Base-by-base conservation (phyloP, 2,113 vertebrate genomes). In the Psittacula cyanocephala region DNA sequence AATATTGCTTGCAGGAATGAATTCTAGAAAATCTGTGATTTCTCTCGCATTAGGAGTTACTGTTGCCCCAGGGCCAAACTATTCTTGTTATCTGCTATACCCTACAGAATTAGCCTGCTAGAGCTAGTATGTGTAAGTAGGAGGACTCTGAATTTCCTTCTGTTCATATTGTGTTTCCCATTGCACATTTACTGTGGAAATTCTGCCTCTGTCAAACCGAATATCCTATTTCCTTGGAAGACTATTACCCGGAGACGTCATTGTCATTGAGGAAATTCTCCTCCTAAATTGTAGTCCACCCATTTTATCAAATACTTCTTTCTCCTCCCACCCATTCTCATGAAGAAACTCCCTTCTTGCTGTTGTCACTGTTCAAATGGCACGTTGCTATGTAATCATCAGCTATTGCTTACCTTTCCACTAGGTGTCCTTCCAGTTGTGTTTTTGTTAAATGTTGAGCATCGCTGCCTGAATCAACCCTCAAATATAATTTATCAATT, bases 391-490 rank as follows among this genome's bases (percentile, higher is more conserved):
- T 10, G 59, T 50, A 16, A 10, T 23, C 44, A 35, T 9, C 88
- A 29, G 60, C 41, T 69, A 2, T 67, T 46, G 19, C 60, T 59
- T 4, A 3, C 59, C 59, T 77, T 71, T 35, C 96, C 97, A 89
- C 89, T 81, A 95, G 97, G 17, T 95, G 96, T 94, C 95, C 72
- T 29, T 59, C 75, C 33, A 76, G 94, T 75, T 25, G 13, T 68
- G 82, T 82, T 27, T 52, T 87, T 65, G 29, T 33, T 31, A 39
- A 12, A 31, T 6, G 5, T 6, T 52, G 68, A 19, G 13, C 64
- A 2, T 5, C 25, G 1, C 29, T 37, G n/a, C 6, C 67, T 1
- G 14, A 33, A 22, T 50, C 57, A 11, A 9, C 37, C 22, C 41
- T 64, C 2, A 41, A 25, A 2, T 63, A 1, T 4, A 35, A 64